Percentiles rank a stretch among this genome's conserved stretches.
Conservation (phyloP, 2,113 vertebrate species). For the Xenus cinereus region DNA sequence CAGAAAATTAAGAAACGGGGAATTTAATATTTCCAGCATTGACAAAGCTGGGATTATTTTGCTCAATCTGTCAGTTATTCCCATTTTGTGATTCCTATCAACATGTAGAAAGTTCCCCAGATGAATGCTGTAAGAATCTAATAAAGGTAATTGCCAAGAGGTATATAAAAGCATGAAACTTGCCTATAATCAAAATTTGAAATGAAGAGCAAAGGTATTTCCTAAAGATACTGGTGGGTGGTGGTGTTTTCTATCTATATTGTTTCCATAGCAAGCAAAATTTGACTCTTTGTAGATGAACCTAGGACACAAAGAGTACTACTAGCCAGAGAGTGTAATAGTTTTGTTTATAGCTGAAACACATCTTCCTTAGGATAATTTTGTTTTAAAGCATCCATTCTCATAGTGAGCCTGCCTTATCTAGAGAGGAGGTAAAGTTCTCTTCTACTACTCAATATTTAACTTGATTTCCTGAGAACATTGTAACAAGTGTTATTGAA, state of each 20-base stretch:
- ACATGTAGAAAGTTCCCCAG: background rate
- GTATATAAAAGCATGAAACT: background rate
- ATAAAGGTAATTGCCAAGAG: background rate
- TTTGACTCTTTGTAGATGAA: background rate
- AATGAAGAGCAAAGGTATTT: background rate
- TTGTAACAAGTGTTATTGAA: background rate
- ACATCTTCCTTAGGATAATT: background rate
- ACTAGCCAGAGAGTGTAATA: background rate
- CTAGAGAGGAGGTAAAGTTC: background rate
- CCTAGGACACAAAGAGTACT: background rate
- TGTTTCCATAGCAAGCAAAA: background rate
- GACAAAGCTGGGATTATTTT: background rate
- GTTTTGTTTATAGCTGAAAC: background rate
- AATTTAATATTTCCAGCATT: background rate
- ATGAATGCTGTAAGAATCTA: background rate
- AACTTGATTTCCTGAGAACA: background rate
- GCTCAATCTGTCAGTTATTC: background rate
- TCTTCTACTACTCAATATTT: background rate
- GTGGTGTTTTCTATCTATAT: background rate
- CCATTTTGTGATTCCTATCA: background rate
- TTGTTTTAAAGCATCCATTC: background rate
- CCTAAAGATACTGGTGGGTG: background rate
- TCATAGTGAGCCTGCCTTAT: background rate
- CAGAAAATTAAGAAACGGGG: background rate
- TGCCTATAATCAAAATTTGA: background rate